Conservation (phyloP, 64 coral and sea anemone species). For the Porites lutea region DNA sequence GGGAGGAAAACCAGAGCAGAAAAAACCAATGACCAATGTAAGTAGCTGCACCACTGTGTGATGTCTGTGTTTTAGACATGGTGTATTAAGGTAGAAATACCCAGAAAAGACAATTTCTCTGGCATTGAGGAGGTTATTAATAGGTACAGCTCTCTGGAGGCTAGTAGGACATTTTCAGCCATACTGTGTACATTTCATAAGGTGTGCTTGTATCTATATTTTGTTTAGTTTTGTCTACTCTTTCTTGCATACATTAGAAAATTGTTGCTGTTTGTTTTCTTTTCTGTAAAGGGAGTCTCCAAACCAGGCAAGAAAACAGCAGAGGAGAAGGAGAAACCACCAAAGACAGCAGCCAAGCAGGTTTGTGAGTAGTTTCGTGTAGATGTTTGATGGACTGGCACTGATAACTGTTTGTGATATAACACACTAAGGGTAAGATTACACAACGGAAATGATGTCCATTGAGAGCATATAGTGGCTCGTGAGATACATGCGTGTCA, state of each 20-base stretch:
- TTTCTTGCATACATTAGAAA: background rate
- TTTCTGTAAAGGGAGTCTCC: background rate
- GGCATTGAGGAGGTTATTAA: too few species aligned
- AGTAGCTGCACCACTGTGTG: background rate
- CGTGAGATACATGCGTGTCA: too few species aligned
- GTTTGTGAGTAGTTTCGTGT: background rate
- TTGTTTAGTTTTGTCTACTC: background rate
- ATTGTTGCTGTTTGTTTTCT: background rate
- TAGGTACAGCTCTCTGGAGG: background rate
- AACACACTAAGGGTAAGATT: too few species aligned
- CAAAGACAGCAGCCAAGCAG: background rate
- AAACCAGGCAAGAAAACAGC: conserved; percentile 3
- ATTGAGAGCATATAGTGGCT: too few species aligned
- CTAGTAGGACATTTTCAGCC: background rate
- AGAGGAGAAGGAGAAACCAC: background rate
- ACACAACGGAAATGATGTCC: too few species aligned
- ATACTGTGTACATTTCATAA: background rate
- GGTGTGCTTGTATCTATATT: too few species aligned
- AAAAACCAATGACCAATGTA: conserved; percentile 63
- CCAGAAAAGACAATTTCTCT: too few species aligned
- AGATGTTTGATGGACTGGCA: too few species aligned
- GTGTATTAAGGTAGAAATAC: too few species aligned
- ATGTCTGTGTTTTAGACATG: background rate
- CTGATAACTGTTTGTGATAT: too few species aligned
- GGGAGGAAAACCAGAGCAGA: conserved; percentile 20